Conservation (phyloP, 1,140 invertebrate species). For the Bacillus rossius region DNA sequence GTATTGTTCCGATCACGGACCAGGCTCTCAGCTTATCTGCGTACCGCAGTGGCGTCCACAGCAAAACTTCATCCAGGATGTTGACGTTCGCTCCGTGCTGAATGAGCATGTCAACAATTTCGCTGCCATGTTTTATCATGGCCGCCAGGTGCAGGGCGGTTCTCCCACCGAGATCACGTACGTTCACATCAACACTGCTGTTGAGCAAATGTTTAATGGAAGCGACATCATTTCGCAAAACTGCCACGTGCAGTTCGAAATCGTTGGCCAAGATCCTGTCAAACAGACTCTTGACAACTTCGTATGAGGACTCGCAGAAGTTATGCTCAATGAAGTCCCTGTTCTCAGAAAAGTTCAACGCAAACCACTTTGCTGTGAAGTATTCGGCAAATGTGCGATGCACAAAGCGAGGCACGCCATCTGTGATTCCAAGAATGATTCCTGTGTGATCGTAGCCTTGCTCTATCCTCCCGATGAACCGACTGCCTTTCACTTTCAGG, state of each 20-base stretch:
- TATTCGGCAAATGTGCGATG: constrained; percentile 14
- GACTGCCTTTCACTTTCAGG: neutral
- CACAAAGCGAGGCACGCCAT: constrained; percentile 1
- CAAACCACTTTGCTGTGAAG: constrained; percentile 15
- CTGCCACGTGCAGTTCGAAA: neutral
- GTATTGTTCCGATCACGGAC: neutral
- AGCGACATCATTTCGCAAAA: neutral
- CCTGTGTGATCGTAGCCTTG: neutral
- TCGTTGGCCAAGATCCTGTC: neutral
- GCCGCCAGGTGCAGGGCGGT: constrained; percentile 5
- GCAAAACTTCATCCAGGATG: neutral
- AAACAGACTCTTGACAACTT: neutral
- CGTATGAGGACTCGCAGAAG: too few species aligned
- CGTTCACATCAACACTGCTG: neutral
- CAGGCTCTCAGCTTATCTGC: neutral
- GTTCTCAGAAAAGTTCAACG: neutral
- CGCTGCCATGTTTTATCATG: neutral
- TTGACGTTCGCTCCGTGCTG: neutral
- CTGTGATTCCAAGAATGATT: constrained; percentile 1
- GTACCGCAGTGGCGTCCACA: neutral
- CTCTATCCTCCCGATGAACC: neutral
- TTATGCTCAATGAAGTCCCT: too few species aligned
- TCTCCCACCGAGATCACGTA: constrained; percentile 1
- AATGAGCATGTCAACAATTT: neutral
- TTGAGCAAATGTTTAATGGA: neutral